phyloP scores from a whole-genome alignment of 2,888 invertebrate genomes.

The Magallana nippona region DNA sequence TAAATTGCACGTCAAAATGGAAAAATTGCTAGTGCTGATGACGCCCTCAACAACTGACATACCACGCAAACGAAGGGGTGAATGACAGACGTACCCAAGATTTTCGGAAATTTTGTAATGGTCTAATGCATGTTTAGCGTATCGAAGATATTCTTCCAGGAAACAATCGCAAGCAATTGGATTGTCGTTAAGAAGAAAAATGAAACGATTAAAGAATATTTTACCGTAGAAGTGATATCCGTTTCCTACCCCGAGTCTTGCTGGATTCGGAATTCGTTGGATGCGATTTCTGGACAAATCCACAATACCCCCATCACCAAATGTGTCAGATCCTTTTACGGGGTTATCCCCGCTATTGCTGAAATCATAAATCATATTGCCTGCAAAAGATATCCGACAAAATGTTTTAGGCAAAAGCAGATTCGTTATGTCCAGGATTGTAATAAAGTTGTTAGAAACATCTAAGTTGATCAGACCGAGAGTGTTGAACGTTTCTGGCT shows the following conservation, averaged over 20 bases:
- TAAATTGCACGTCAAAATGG: neutral
- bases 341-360: neutral
- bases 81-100: neutral
- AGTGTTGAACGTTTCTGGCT: neutral
- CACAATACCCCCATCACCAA: neutral
- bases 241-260: neutral
- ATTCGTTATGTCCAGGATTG: neutral
- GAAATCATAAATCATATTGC: neutral
- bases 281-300: neutral
- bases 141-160: neutral
- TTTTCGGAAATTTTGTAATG: neutral
- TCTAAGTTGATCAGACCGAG: neutral
- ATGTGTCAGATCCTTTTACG: neutral
- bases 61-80: neutral
- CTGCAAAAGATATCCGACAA: neutral
- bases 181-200: neutral
- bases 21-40: neutral
- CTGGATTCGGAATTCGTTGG: neutral
- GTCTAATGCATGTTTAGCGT: neutral
- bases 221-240: neutral
- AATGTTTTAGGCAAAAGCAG: neutral
- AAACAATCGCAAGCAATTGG: neutral
- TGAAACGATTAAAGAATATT: constrained; percentile 13
- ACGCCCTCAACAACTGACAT: neutral
- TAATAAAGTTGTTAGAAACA: neutral